Percentiles rank a stretch among this genome's conserved stretches.
Conservation (phyloP, 2,113 vertebrate genomes). For the mouse (Mus musculus) region DNA sequence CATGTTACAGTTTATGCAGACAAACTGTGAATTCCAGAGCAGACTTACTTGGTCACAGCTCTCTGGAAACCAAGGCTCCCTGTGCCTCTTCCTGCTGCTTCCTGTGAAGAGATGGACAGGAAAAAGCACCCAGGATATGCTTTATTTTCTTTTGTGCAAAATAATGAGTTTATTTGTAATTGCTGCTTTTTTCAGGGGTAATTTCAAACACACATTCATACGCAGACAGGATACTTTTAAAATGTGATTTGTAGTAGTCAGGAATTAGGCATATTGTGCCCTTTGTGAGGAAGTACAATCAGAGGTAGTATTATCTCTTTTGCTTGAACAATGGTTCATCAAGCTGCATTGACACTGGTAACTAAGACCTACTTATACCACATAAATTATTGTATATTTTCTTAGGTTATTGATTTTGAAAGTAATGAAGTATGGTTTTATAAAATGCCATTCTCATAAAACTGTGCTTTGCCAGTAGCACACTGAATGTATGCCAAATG, state of each 20-base stretch:
- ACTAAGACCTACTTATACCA: conserved; percentile 85
- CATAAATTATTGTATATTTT: conserved; percentile 88
- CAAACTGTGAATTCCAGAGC: conserved; percentile 88
- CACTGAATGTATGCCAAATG: conserved; percentile 83
- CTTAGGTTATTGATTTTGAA: conserved; percentile 84
- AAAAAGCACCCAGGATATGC: conserved; percentile 76
- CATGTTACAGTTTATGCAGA: conserved; percentile 85
- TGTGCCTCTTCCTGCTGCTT: conserved; percentile 86
- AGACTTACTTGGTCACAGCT: conserved; percentile 82
- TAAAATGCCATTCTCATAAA: conserved; percentile 77
- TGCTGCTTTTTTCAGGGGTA: conserved; percentile 93
- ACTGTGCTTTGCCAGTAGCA: conserved; percentile 83
- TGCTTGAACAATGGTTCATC: conserved; percentile 87
- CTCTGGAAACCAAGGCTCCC: conserved; percentile 87
- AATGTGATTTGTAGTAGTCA: conserved; percentile 87
- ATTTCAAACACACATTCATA: conserved; percentile 82
- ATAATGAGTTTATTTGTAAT: conserved; percentile 87
- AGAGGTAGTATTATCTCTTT: conserved; percentile 85
- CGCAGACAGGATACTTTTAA: conserved; percentile 83
- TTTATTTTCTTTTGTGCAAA: conserved; percentile 34
- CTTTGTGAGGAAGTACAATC: conserved; percentile 86
- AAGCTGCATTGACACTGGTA: conserved; percentile 88
- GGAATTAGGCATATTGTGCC: conserved; percentile 83
- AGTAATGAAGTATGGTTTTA: conserved; percentile 84
- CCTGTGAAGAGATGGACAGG: conserved; percentile 85